Percentiles rank a stretch among this genome's conserved stretches.
Conservation (phyloP, 1,140 invertebrate species). For the Drosophila cardini region DNA sequence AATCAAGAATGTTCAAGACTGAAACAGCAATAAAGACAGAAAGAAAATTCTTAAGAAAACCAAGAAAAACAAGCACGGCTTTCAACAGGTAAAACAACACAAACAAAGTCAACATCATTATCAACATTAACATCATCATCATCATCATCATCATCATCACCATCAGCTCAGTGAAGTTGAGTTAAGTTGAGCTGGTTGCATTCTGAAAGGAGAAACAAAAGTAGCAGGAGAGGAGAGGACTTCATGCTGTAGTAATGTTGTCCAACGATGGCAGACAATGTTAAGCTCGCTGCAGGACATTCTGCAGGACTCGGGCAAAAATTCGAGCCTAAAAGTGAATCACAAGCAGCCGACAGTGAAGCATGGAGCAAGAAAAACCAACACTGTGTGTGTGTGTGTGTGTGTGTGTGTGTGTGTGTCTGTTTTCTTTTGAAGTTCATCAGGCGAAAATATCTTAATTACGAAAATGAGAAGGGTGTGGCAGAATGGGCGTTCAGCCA, state of each 20-base stretch:
- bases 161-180: neutral
- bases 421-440: conserved; percentile 72
- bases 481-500: neutral
- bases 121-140: neutral
- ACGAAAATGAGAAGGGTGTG: conserved; percentile 54
- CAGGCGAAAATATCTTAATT: conserved; percentile 79
- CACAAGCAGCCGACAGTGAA: neutral
- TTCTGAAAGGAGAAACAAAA: neutral
- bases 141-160: neutral
- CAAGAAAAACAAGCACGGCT: neutral
- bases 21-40: too few species aligned
- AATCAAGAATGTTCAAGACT: too few species aligned
- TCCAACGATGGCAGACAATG: neutral
- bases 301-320: neutral
- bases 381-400: conserved; percentile 20
- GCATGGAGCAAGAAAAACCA: neutral
- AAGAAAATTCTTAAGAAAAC: neutral
- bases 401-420: conserved; percentile 55
- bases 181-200: neutral
- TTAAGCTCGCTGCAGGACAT: neutral
- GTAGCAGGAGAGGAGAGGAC: neutral
- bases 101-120: too few species aligned
- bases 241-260: neutral
- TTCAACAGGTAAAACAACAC: too few species aligned
- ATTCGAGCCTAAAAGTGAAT: neutral